A percentile compares a stretch with the other conserved stretches of the same genome.
Conservation (phyloP, 2,113 vertebrate genomes). For the Pseudois nayaur region DNA sequence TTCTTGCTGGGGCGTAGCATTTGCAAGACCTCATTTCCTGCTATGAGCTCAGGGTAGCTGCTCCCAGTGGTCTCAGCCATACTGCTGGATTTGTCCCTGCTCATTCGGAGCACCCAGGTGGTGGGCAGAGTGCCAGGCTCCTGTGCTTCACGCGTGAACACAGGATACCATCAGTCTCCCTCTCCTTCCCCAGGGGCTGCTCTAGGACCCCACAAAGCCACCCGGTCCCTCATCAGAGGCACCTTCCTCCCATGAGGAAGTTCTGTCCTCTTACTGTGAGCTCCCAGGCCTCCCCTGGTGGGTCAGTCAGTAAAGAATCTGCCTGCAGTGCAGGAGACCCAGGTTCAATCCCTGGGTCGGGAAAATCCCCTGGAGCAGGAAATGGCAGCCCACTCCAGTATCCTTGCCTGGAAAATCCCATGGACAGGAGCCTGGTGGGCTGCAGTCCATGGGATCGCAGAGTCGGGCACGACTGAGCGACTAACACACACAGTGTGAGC, state of each 20-base stretch:
- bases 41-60: neutral
- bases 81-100: neutral
- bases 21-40: neutral
- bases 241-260: neutral
- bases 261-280: neutral
- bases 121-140: neutral
- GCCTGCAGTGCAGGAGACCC: neutral
- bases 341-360: neutral
- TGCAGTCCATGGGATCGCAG: neutral
- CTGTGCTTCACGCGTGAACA: neutral
- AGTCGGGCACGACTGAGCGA: rapidly evolving
- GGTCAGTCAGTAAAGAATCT: neutral
- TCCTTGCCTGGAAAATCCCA: neutral
- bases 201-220: neutral
- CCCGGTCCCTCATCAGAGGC: neutral
- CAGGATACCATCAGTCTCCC: rapidly evolving
- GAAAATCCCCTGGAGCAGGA: neutral
- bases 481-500: neutral
- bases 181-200: neutral
- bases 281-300: neutral
- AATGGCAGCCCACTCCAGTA: neutral
- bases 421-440: neutral
- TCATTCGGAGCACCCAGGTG: rapidly evolving
- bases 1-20: rapidly evolving
- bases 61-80: rapidly evolving